Base-by-base conservation (phyloP, 2,797 vertebrate genomes). In the Thaleichthys pacificus region DNA sequence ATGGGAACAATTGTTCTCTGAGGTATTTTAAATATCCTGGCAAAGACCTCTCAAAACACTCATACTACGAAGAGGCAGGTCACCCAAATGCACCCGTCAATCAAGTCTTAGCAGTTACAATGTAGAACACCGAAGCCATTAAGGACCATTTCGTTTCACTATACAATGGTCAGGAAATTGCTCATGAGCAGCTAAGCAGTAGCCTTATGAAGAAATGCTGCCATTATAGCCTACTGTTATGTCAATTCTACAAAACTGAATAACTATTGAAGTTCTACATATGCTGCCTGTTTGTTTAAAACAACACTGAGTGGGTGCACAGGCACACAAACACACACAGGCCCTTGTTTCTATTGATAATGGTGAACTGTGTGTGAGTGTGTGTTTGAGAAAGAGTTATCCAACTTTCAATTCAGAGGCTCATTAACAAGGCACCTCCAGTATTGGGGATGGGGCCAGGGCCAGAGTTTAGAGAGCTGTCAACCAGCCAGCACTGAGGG, bases 341-440 rank as follows among this genome's bases (percentile, higher is more conserved):
- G 1, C 22, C 42, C 47, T 49, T 26, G 21, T 49, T 24, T 49
- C 42, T 66, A 19, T 51, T 38, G 12, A 81, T 76, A 69, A 77
- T 81, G 76, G 42, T 47, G 12, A 47, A 47, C 42, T 47, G 42
- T 47, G 42, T 12, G 42, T 14, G 9, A 42, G 38, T 47, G 12
- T 47, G 42, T 47, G 42, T 30, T 30, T 47, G 42, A 47, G 42
- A 14, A 70, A 17, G 76, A 80, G 8, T 26, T 76, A 74, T 56
- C 62, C 67, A 71, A 76, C 77, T 74, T 77, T 77, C 73, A 76
- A 62, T 80, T 81, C 70, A 82, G 65, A 22, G 42, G 42, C n/a
- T 7, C 28, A 66, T 84, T 83, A 83, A 89, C 86, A 86, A 86
- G 84, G 76, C 28, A 76, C 30, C 77, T 75, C 72, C 30, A 83